Evolutionary conservation across 2,797 vertebrate species (phyloP).

Genomic region (Macroramphosus scolopax): DNA sequence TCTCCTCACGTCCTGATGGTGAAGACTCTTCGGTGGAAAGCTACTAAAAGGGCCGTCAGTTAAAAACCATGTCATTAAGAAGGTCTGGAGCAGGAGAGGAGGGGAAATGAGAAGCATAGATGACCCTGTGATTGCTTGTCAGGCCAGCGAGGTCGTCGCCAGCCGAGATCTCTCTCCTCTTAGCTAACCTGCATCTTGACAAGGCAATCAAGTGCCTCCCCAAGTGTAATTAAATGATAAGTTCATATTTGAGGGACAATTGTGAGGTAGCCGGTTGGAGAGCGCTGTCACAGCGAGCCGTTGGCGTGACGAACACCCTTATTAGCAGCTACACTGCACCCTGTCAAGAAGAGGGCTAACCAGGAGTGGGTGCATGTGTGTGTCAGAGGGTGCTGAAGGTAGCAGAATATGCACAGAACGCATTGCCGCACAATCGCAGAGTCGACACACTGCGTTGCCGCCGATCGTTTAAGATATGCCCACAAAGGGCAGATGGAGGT

Average conservation of each 20-base stretch:
- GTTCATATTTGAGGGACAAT: conserved; percentile 90
- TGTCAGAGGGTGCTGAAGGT: conserved; percentile 18
- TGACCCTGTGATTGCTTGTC: conserved; percentile 67
- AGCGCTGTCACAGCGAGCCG: conserved; percentile 70
- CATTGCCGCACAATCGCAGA: not conserved
- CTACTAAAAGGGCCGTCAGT: conserved; percentile 7
- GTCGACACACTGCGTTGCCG: conserved; percentile 36
- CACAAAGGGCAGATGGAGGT: conserved; percentile 75
- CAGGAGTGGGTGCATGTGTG: too few species aligned
- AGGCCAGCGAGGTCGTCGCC: conserved; percentile 60
- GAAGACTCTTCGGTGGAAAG: conserved; percentile 3
- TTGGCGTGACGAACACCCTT: conserved; percentile 87
- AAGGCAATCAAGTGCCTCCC: conserved; percentile 79
- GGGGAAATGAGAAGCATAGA: conserved; percentile 55
- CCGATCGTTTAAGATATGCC: conserved; percentile 70
- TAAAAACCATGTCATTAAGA: conserved; percentile 19
- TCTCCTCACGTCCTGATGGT: conserved; percentile 1
- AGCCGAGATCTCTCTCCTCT: conserved; percentile 75
- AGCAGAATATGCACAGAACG: conserved; percentile 13
- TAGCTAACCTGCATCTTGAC: conserved; percentile 88
- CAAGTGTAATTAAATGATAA: conserved; percentile 92
- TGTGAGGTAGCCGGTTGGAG: conserved; percentile 59
- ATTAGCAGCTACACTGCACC: conserved; percentile 84
- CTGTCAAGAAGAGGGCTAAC: conserved; percentile 71
- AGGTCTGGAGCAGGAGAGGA: not conserved